Base-by-base conservation (phyloP, 30 jellyfish, hydroid and myxozoan genomes). In the Hydractinia echinata region DNA sequence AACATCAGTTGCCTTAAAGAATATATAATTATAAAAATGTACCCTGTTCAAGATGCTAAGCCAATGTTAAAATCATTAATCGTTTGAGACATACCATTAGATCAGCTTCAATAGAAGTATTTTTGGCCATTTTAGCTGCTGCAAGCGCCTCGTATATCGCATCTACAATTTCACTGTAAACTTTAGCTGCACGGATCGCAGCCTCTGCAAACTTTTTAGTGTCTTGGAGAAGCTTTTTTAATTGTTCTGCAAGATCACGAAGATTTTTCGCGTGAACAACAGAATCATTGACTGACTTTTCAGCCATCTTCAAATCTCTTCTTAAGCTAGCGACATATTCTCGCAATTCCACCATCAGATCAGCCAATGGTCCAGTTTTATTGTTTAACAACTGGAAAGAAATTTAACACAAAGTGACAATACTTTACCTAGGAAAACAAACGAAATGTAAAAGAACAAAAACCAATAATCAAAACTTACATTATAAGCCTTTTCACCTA, bases 151-250 rank as follows among this genome's bases (percentile, higher is more conserved):
- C 95, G 61, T 88, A 51, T 11, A 92, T 86, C 8, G 90, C 96
- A 78, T 92, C 85, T 54, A 92, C 98, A 52, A 92, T 92, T 18
- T 87, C 79, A 6, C 91, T 79, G 67, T 92, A 92, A 55, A 92
- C 98, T 10, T 74, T 87, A 60, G 98, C 98, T 8, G 98, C 98
- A 61, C 95, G 66, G 1, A 92, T 88, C 10, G 98, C 98, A 70
- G 96, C 92, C 5, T 87, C 94, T 6, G 98, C 96, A 77, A 87
- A 92, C 67, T 86, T 84, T 86, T 81, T 87, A 6, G 98, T 92
- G 77, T 92, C 98, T 73, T 81, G 81, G 50, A 92, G 76, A 67
- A 92, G 76, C 51, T 86, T 60, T 55, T 83, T 90, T 9, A 92
- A 87, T 15, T 83, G 69, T 9, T 68, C 85, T 11, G 98, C 98